Conservation (phyloP, 37 sponge, comb jelly and placozoan species). For the Petrosia ficiformis region DNA sequence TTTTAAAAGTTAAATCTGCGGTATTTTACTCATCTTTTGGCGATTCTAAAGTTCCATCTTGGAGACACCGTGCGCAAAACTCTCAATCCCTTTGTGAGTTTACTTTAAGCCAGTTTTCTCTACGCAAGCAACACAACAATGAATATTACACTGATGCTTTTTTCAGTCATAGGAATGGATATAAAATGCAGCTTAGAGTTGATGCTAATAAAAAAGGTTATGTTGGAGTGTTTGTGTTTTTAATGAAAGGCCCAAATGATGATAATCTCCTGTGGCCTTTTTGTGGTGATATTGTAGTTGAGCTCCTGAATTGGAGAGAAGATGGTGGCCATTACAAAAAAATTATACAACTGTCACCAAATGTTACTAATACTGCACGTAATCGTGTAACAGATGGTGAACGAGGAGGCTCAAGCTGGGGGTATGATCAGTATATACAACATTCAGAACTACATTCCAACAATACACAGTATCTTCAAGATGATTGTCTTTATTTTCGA, state of each 20-base stretch:
- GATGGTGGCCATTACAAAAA: not conserved
- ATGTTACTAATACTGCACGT: not conserved
- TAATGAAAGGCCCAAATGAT: not conserved
- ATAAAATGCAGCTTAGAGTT: not conserved
- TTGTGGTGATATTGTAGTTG: not conserved
- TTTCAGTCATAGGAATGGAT: not conserved
- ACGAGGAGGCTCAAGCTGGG: not conserved
- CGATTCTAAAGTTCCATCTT: too few relatives aligned
- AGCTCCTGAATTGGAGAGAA: not conserved
- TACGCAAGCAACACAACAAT: not conserved
- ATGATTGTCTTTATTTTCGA: slow-evolving; percentile 8
- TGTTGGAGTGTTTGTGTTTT: not conserved
- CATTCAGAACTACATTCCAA: not conserved
- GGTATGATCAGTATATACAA: not conserved
- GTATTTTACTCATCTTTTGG: not conserved
- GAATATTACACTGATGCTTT: not conserved
- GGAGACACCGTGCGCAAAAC: not conserved
- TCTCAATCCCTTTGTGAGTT: not conserved
- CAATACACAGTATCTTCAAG: not conserved
- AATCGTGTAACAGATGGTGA: not conserved
- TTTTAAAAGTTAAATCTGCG: not conserved
- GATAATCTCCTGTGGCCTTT: not conserved
- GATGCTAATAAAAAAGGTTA: not conserved
- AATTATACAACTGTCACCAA: not conserved
- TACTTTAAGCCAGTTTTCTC: not conserved